Conservation (phyloP, 2,797 vertebrate species). For the Hemitrygon akajei region DNA sequence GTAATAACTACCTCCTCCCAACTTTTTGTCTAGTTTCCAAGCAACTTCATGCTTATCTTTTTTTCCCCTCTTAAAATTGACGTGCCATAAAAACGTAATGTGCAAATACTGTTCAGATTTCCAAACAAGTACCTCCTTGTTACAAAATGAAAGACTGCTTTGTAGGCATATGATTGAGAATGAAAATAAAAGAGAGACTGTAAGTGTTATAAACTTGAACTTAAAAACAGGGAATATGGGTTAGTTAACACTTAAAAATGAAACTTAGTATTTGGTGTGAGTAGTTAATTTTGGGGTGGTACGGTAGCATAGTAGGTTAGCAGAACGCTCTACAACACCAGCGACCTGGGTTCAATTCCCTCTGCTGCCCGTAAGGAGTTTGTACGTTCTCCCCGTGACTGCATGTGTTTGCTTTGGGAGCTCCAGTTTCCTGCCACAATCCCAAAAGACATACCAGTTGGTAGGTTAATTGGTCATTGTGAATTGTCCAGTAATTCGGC, state of each 20-base stretch:
- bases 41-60: not conserved
- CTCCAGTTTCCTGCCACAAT: no score
- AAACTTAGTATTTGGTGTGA: not conserved
- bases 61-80: not conserved
- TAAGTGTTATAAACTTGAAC: not conserved
- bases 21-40: not conserved
- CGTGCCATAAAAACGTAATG: not conserved
- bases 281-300: not conserved
- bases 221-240: not conserved
- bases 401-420: no score
- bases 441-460: no score
- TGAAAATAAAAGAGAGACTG: not conserved
- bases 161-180: not conserved
- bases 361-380: no score
- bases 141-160: not conserved
- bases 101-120: not conserved
- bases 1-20: not conserved
- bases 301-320: no score
- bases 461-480: no score
- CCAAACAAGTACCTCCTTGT: not conserved
- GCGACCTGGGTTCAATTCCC: no score
- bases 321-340: no score
- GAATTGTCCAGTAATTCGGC: no score
- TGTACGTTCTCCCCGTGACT: no score
- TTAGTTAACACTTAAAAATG: not conserved